A percentile compares a stretch with the other conserved stretches of the same genome.
Conservation (phyloP, 2,888 invertebrate species). For the Apamea monoglypha region DNA sequence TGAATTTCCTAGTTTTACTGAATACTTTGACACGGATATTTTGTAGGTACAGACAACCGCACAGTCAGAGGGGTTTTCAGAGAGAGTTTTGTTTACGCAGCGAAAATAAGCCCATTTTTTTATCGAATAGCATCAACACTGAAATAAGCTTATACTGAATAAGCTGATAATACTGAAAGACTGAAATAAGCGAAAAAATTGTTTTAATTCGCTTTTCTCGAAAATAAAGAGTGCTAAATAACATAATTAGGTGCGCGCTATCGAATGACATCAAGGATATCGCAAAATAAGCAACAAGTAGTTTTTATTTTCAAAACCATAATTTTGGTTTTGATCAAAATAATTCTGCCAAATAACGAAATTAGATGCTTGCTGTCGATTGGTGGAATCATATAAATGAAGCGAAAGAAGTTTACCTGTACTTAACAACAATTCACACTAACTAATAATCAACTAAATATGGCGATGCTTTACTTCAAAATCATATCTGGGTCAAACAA, state of each 20-base stretch:
- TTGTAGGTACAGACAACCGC: background rate
- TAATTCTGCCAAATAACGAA: background rate
- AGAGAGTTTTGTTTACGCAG: background rate
- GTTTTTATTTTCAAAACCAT: background rate
- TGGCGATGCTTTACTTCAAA: background rate
- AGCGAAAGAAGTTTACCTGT: no score
- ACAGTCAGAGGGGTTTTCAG: background rate
- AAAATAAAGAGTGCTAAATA: background rate
- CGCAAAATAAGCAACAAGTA: background rate
- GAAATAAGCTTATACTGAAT: no score
- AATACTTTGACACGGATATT: background rate
- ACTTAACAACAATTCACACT: background rate
- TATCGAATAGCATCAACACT: background rate
- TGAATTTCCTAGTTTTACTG: background rate
- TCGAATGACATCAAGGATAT: background rate
- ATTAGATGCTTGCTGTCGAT: background rate
- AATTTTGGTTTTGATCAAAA: background rate
- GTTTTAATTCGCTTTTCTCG: background rate
- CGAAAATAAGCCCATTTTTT: background rate
- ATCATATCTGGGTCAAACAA: conserved; percentile 6
- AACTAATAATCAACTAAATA: background rate
- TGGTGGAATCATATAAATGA: background rate
- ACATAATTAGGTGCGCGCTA: background rate
- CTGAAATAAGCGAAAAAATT: background rate
- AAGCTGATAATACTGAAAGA: background rate